Evolutionary conservation across 1,140 invertebrate species (phyloP), one percentile per base, ranked within the genome.

Genomic region (Magallana angulata): DNA sequence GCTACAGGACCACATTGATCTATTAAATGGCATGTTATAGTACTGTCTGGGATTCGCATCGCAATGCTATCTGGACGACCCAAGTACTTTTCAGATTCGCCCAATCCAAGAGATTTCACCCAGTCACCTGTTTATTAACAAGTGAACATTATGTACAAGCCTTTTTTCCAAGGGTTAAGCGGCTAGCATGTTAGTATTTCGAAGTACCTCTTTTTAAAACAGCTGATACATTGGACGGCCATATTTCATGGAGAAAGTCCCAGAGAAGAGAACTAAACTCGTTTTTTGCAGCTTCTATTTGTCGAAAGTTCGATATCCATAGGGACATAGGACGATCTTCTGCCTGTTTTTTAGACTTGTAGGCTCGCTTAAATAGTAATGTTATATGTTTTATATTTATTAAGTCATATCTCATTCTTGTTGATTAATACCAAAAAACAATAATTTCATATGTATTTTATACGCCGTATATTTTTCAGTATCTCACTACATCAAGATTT

Each of bases 241-340:
- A 93, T 18, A 93, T 88, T 86, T 92, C 91, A 62, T 91, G 89
- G 89, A 93, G 91, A 24, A 93, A 91, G 16, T 90, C 91, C 92
- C 92, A 93, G 0, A 91, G 87, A 36, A 92, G 84, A 68, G 91
- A 88, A 14, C 92, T 91, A 56, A 93, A 91, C 12, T 91, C 80
- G 0, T 85, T 56, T 8, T 90, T 60, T 4, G 90, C 92, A 24
- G 89, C 87, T 0, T 82, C 83, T 8, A 93, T 86, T 87, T 93
- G 92, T 24, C 89, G 85, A n/a, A 89, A 58, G 60, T 91, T 90
- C 1, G 91, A 92, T 36, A 93, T 91, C 92, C 92, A 93, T 87
- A 93, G 88, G 0, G 92, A 93, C 92, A 93, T 93, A 11, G 92
- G 92, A 3, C 92, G 58, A 84, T 93, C 92, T 57, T 92, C 92